Evolutionary conservation across 2,113 vertebrate species (phyloP), one percentile per base, ranked within the genome.

Genomic region (Pygoscelis adeliae): DNA sequence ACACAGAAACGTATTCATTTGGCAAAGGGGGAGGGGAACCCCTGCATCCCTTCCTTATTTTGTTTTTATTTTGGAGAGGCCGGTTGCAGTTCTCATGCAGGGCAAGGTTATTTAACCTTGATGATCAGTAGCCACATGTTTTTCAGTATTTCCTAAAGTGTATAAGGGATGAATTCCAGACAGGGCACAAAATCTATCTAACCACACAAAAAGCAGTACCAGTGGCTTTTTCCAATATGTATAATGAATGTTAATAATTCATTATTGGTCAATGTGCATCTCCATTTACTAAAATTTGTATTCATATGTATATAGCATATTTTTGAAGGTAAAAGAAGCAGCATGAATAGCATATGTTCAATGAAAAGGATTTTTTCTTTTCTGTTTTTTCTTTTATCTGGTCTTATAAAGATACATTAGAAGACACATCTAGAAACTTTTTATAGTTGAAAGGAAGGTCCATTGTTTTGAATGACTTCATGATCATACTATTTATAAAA

Each of bases 401-500:
- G 13, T 92, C 66, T 73, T 84, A 74, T 56, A 79, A 67, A 90
- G 62, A 92, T 91, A 13, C 21, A 85, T 93, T 90, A 87, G 91
- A 85, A 87, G 70, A 72, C 29, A 86, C 22, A 66, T 83, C 77
- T 74, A 88, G 89, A 82, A 91, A 94, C 79, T 74, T 83, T 95
- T 85, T 73, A 92, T 83, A 91, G 86, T 82, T 83, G 74, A 96
- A 97, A 98, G 97, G 93, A 98, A 98, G 91, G 83, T 63, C 95
- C 62, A 98, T 98, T 98, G 98, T 98, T 96, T 97, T 93, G 61
- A 96, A 96, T 84, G 87, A 96, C 90, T 96, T 82, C 13, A 49
- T 84, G 77, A 95, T 97, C 47, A 59, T 86, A 44, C 97, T 98
- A 98, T 98, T 98, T 98, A 98, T 98, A 98, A 96, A 96, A 97